Evolutionary conservation across 1,140 invertebrate genomes (phyloP).

Genomic region (Zophobas morio): DNA sequence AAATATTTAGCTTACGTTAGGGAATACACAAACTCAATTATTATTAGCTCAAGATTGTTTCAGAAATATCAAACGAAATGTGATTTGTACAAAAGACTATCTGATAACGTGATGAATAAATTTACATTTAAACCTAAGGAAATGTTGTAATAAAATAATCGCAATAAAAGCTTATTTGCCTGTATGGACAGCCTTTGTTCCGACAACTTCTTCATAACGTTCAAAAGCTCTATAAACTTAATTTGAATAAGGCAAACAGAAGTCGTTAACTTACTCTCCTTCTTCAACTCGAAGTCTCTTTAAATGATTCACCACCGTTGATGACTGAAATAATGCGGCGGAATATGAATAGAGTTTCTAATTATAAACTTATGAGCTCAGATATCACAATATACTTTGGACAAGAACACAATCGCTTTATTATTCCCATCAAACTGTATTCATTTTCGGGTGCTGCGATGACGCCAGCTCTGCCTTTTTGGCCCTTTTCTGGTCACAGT

Average conservation of each 20-base stretch:
- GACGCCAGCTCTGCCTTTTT: too few relatives aligned
- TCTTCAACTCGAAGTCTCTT: background rate
- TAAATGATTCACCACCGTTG: background rate
- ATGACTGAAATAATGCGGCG: background rate
- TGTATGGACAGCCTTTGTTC: background rate
- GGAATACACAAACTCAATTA: constrained; percentile 15
- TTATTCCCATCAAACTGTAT: too few relatives aligned
- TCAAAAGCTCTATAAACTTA: background rate
- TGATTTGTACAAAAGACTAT: constrained; percentile 13
- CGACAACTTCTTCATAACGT: background rate
- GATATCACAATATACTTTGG: background rate
- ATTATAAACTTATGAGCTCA: background rate
- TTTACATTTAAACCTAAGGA: constrained; percentile 20
- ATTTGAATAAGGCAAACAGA: constrained; percentile 2
- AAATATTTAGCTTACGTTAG: constrained; percentile 12
- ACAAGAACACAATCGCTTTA: too few relatives aligned
- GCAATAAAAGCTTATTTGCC: constrained; percentile 11
- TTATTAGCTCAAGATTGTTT: background rate
- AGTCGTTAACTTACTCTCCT: background rate
- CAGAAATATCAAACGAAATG: constrained; percentile 16
- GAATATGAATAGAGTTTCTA: background rate
- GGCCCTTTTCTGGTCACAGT: too few relatives aligned
- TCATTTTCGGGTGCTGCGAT: too few relatives aligned
- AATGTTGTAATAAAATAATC: constrained; percentile 18
- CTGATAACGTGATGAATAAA: constrained; percentile 27